Evolutionary conservation across 2,797 vertebrate species (phyloP).

Genomic region (Eulemur rubriventer): DNA sequence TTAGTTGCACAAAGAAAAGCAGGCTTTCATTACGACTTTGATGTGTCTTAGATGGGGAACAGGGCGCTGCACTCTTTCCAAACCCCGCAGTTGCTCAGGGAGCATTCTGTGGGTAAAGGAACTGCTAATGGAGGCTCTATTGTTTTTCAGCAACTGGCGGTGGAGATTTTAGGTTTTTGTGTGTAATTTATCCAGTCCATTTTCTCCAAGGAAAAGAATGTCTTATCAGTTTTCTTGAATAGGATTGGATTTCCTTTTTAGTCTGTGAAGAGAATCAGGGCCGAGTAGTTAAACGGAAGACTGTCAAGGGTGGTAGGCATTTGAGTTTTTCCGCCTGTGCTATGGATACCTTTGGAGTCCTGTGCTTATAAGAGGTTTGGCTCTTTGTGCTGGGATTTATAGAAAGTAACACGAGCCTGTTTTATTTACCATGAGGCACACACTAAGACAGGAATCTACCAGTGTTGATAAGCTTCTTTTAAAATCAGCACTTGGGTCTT

Average conservation of each 20-base stretch:
- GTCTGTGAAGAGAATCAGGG: slow-evolving; percentile 35
- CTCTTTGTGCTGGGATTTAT: slow-evolving; percentile 37
- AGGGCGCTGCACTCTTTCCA: not conserved
- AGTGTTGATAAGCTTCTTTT: slow-evolving; percentile 4
- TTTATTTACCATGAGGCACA: not conserved
- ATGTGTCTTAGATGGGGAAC: slow-evolving; percentile 29
- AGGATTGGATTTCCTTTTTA: slow-evolving; percentile 47
- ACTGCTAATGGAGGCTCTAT: not conserved
- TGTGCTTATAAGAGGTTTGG: not conserved
- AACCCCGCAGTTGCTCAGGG: slow-evolving; percentile 28
- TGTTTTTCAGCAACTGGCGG: slow-evolving; percentile 50
- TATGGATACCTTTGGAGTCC: not conserved
- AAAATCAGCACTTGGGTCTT: slow-evolving; percentile 6
- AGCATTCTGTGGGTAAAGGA: not conserved
- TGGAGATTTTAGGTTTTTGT: slow-evolving; percentile 11
- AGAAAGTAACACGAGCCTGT: not conserved
- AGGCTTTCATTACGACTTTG: slow-evolving; percentile 66
- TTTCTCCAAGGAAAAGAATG: slow-evolving; percentile 56
- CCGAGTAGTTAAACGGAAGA: not conserved
- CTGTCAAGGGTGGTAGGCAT: not conserved
- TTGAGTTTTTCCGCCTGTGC: slow-evolving; percentile 48
- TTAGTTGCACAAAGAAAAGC: slow-evolving; percentile 63
- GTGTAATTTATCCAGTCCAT: not conserved
- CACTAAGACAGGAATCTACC: not conserved
- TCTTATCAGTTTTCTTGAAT: slow-evolving; percentile 19